Conservation (phyloP, 2,888 invertebrate genomes). For the Pteria penguin region DNA sequence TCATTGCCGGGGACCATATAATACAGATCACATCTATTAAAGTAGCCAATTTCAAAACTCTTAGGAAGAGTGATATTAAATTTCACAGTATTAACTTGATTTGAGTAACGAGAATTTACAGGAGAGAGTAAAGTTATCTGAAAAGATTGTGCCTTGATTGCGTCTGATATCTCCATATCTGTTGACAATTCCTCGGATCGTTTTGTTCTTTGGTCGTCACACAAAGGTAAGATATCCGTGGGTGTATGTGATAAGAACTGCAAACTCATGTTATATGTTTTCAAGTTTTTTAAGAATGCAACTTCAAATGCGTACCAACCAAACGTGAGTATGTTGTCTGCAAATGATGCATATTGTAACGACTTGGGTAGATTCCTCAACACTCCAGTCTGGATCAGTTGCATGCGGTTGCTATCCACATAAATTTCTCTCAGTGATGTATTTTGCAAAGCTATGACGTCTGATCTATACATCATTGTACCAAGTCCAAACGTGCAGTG, state of each 20-base stretch:
- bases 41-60: not conserved
- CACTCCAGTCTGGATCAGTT: not conserved
- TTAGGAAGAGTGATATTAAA: not conserved
- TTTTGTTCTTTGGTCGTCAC: not conserved
- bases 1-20: not conserved
- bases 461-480: not conserved
- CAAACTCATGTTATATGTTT: slow-evolving; percentile 6
- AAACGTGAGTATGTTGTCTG: slow-evolving; percentile 20
- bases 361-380: not conserved
- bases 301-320: not conserved
- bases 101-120: no score
- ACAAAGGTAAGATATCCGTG: not conserved
- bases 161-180: not conserved
- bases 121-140: no score
- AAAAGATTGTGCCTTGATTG: no score
- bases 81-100: not conserved
- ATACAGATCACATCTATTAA: not conserved
- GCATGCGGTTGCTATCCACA: slow-evolving; percentile 9
- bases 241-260: not conserved
- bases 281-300: not conserved
- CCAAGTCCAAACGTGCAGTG: slow-evolving; percentile 23
- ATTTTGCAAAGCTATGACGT: not conserved
- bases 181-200: no score
- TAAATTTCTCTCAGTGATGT: slow-evolving; percentile 11
- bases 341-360: not conserved